Conservation (phyloP, 1,140 invertebrate species). For the Plutomurus gul region DNA sequence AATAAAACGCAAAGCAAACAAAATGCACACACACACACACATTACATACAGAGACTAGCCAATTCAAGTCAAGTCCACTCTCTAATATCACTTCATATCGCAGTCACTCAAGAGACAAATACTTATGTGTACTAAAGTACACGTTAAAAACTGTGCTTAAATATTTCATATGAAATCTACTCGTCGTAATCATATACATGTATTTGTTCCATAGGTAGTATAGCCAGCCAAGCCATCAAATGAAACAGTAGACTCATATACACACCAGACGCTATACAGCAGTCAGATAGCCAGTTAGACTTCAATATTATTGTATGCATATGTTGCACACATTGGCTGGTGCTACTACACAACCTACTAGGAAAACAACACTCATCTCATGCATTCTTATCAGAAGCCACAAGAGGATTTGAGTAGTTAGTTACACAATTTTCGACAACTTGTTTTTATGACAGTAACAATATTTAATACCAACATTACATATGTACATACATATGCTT, state of each 20-base stretch:
- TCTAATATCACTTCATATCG: neutral
- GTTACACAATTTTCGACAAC: slow-evolving; percentile 41
- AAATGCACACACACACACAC: neutral
- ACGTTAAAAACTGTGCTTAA: no score
- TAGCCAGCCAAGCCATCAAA: neutral
- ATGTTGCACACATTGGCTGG: neutral
- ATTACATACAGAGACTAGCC: neutral
- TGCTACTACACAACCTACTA: neutral
- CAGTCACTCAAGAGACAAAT: neutral
- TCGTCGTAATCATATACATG: neutral
- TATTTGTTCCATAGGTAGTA: neutral
- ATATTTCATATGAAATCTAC: slow-evolving; percentile 16
- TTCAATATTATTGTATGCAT: no score
- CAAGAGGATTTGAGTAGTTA: slow-evolving; percentile 20
- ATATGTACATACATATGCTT: slow-evolving; percentile 32
- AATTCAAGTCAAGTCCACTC: neutral
- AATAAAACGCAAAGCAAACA: slow-evolving; percentile 27
- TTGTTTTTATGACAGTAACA: slow-evolving; percentile 38
- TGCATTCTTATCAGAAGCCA: neutral
- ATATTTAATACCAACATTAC: slow-evolving; percentile 43
- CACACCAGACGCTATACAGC: neutral
- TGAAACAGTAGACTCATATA: neutral
- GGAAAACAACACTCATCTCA: neutral
- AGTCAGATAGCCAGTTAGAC: neutral
- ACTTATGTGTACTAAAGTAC: neutral